Base-by-base conservation (phyloP, 2,888 invertebrate genomes). In the Eilema griseolum region DNA sequence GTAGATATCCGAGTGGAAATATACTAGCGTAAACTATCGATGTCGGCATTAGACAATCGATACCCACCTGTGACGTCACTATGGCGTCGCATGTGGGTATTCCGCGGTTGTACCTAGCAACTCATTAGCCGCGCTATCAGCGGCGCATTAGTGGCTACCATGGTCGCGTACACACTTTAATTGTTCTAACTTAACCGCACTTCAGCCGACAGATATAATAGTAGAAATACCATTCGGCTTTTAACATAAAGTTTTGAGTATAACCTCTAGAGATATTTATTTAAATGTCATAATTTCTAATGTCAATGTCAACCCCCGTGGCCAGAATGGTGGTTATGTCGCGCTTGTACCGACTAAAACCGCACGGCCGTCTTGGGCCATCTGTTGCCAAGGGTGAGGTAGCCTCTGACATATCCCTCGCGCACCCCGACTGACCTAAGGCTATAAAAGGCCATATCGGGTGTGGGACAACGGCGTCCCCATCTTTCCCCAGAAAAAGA, bases 71-170 rank as follows among this genome's bases (percentile, higher is more conserved):
- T 46, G 67, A 16, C 89, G 81, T 76, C 89, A 74, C 90, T 91
- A 86, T 8, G 11, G 66, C 64, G 75, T 82, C 83, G 84, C 88
- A 87, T 92, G 91, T 84, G 90, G 92, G 89, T 92, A 89, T 91
- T 89, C 89, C 86, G 89, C 87, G 86, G 84, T 87, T 85, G 86
- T 88, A 86, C 90, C 90, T 92, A 92, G 90, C 93, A 90, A 93
- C 89, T 93, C 92, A 93, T 94, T 93, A 93, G 93, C 85, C 85
- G 83, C 61, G 80, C 87, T 87, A 89, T 88, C 86, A 83, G 82
- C 78, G 85, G 84, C 83, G 86, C 89, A 89, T 91, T 91, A 90
- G 89, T 83, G 90, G 88, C 85, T 80, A 81, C 83, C 82, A 86
- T 81, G 85, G 85, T 83, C 82, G 81, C 78, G 77, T 59, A 72